Evolutionary conservation across 30 jellyfish, hydroid and myxozoan genomes (phyloP), one percentile per base, ranked within the genome.

Genomic region (Aurelia aurita): DNA sequence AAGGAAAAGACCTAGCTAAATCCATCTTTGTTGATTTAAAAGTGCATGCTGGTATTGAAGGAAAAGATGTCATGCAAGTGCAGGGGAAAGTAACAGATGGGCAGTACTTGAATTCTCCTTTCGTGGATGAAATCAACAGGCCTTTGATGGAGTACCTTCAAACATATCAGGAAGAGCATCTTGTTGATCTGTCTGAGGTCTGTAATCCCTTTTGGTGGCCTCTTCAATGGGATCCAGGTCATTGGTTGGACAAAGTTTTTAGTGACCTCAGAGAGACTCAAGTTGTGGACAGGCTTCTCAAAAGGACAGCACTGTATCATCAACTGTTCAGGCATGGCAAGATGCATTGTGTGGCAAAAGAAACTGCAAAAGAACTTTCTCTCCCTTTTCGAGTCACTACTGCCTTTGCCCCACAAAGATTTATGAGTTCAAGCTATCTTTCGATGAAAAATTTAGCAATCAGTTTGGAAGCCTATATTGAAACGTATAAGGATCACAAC

Each of bases 221-320:
- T 28, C 82, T 12, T 65, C 57, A 32, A 55, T 82, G n/a, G n/a
- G n/a, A n/a, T n/a, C n/a, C n/a, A n/a, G n/a, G n/a, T n/a, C n/a
- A n/a, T n/a, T n/a, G n/a, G 77, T 82, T 77, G 20, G 88, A 58
- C 55, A 77, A 77, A 58, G 39, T 77, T 55, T 77, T 77, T 43
- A 15, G 26, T 19, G 47, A n/a, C 31, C 31, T 10, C 63, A 23
- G 54, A 34, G 31, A 55, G 22, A 35, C 28, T 19, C 20, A 20
- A 19, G 25, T 77, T 28, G 81, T 58, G 14, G 77, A 57, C 21
- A 60, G 88, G 25, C 35, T 77, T 21, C 35, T 77, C 10, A 39
- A 29, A 26, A 32, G 88, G 55, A 77, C 77, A 27, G 65, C 62
- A 16, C 55, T 9, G 32, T 54, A 39, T 55, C 88, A 77, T 58